Evolutionary conservation across 2,113 vertebrate genomes (phyloP).

Genomic region (Brachypodius melanocephalos): DNA sequence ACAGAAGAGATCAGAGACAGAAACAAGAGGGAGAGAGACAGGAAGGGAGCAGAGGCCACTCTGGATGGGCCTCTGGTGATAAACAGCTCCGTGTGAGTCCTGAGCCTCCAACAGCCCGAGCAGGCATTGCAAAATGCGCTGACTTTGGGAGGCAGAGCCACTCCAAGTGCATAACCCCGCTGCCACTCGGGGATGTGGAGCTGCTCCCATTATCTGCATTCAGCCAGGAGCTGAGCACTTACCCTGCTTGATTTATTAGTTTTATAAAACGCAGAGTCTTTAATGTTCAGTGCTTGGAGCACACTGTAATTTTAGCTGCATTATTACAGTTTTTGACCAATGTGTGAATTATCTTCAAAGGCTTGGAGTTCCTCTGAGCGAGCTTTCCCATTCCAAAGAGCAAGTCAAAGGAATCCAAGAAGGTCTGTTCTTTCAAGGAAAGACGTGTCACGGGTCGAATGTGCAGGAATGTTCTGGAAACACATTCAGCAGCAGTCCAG

Average conservation of each 20-base stretch:
- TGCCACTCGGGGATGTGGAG: not conserved
- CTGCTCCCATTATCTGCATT: slow-evolving; percentile 33
- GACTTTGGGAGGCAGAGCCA: not conserved
- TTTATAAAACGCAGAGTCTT: slow-evolving; percentile 70
- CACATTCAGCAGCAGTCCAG: not conserved
- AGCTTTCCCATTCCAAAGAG: slow-evolving; percentile 50
- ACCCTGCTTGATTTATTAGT: slow-evolving; percentile 69
- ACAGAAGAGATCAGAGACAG: not conserved
- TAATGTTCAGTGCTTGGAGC: slow-evolving; percentile 69
- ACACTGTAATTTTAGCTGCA: slow-evolving; percentile 53
- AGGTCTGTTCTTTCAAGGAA: slow-evolving; percentile 59
- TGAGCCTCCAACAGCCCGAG: not conserved
- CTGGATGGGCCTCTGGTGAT: not conserved
- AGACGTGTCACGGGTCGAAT: not conserved
- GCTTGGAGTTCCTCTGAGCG: slow-evolving; percentile 57
- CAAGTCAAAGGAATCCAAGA: slow-evolving; percentile 51
- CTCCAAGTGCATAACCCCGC: not conserved
- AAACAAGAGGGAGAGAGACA: not conserved
- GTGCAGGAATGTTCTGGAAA: slow-evolving; percentile 44
- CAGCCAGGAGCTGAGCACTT: slow-evolving; percentile 27
- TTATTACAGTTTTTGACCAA: slow-evolving; percentile 72
- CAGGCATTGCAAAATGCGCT: not conserved
- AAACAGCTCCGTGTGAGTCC: not conserved
- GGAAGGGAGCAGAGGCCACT: not conserved
- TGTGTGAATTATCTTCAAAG: slow-evolving; percentile 76